Conservation (phyloP, 2,797 vertebrate species). For the Macropodus opercularis region DNA sequence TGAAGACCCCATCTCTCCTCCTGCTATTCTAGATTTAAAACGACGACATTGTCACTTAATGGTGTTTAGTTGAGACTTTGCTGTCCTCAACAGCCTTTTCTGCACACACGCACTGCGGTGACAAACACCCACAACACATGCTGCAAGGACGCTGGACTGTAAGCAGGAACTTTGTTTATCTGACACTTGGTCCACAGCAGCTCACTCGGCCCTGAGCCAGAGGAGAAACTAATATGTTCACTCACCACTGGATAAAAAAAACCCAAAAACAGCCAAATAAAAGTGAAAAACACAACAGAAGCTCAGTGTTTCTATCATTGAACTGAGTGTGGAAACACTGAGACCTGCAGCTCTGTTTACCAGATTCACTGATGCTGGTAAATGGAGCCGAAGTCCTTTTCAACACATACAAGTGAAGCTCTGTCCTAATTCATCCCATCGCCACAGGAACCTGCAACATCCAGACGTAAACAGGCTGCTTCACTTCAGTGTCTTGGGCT, state of each 20-base stretch:
- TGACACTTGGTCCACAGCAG: background rate
- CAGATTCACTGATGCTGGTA: background rate
- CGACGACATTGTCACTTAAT: too few species aligned
- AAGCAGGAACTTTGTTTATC: constrained; percentile 5
- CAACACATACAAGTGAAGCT: background rate
- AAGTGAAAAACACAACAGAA: background rate
- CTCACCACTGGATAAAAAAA: background rate
- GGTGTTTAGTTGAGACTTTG: too few species aligned
- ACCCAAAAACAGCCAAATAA: background rate
- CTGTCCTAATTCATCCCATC: background rate
- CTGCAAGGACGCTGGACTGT: background rate
- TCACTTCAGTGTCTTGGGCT: too few species aligned
- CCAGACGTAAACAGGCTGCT: too few species aligned
- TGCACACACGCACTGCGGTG: background rate
- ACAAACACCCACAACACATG: constrained; percentile 3
- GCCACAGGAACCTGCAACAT: too few species aligned
- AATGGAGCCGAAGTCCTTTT: background rate
- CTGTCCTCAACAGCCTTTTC: too few species aligned
- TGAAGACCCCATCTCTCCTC: too few species aligned
- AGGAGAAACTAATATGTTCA: constrained; percentile 10
- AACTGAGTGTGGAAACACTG: background rate
- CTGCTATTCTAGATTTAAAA: too few species aligned
- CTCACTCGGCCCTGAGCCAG: constrained; percentile 4
- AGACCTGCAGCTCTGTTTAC: background rate
- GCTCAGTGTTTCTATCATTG: background rate